A percentile compares a stretch with the other conserved stretches of the same genome.
Evolutionary conservation across 2,113 vertebrate species (phyloP).

Genomic region (Thomomys bottae): DNA sequence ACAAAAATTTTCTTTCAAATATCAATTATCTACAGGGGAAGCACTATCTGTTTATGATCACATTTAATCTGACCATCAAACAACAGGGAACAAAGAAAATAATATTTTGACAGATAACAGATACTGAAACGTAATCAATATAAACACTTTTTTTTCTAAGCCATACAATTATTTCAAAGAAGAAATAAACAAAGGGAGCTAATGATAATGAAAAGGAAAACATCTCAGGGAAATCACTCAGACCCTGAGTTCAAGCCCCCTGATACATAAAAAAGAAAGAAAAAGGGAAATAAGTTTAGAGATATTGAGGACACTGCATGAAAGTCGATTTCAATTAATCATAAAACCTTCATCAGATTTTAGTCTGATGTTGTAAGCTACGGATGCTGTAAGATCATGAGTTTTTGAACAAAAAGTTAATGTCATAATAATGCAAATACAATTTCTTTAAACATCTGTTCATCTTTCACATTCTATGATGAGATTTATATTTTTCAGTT

Average conservation of each 20-base stretch:
- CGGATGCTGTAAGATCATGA: not conserved
- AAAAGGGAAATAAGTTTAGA: not conserved
- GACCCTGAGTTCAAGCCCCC: too few relatives aligned
- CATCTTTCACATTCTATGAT: not conserved
- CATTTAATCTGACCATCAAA: not conserved
- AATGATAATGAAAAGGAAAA: not conserved
- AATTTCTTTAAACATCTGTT: not conserved
- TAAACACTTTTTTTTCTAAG: not conserved
- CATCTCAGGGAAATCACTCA: too few relatives aligned
- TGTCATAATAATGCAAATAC: not conserved
- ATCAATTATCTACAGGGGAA: not conserved
- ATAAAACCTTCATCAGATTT: not conserved
- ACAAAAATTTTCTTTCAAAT: not conserved
- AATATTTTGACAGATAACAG: not conserved
- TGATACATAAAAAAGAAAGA: too few relatives aligned
- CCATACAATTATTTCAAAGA: not conserved
- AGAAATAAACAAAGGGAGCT: not conserved
- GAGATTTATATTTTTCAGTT: constrained; percentile 3
- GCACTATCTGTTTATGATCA: not conserved
- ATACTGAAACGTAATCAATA: not conserved
- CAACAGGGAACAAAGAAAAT: not conserved
- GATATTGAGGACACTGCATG: not conserved
- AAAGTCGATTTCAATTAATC: not conserved
- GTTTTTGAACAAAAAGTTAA: constrained; percentile 9
- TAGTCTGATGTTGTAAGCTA: not conserved